Evolutionary conservation across 2,113 vertebrate species (phyloP).

Genomic region (Bubo scandiacus): DNA sequence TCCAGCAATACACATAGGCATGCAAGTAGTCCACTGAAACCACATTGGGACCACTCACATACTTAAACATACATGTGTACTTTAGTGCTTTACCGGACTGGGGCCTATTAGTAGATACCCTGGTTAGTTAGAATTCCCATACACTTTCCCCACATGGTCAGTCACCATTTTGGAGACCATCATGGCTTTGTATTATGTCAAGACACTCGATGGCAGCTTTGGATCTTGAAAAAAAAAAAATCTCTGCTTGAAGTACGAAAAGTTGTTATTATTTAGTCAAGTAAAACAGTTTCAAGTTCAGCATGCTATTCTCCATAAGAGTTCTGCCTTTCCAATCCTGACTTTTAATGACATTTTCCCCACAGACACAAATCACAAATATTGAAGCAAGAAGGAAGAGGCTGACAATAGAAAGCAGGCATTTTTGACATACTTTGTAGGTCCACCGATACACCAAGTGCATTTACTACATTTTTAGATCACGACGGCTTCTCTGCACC

Average conservation of each 20-base stretch:
- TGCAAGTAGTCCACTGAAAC: constrained; percentile 47
- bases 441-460: neutral
- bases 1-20: constrained; percentile 62
- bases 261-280: constrained; percentile 2
- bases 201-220: constrained; percentile 41
- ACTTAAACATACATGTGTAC: constrained; percentile 27
- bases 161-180: constrained; percentile 17
- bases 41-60: constrained; percentile 50
- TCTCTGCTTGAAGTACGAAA: constrained; percentile 32
- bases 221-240: neutral
- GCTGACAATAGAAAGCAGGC: neutral
- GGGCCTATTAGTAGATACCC: constrained; percentile 50
- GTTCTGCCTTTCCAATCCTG: neutral
- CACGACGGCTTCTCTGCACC: neutral
- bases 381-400: neutral
- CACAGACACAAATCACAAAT: neutral
- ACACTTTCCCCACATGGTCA: constrained; percentile 28
- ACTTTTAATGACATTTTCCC: neutral
- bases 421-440: neutral
- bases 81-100: constrained; percentile 39
- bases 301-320: neutral
- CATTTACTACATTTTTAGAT: neutral
- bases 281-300: neutral
- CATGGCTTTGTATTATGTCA: constrained; percentile 40
- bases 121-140: constrained; percentile 40